Base-by-base conservation (phyloP, 2,113 vertebrate genomes). In the Eidolon helvum region DNA sequence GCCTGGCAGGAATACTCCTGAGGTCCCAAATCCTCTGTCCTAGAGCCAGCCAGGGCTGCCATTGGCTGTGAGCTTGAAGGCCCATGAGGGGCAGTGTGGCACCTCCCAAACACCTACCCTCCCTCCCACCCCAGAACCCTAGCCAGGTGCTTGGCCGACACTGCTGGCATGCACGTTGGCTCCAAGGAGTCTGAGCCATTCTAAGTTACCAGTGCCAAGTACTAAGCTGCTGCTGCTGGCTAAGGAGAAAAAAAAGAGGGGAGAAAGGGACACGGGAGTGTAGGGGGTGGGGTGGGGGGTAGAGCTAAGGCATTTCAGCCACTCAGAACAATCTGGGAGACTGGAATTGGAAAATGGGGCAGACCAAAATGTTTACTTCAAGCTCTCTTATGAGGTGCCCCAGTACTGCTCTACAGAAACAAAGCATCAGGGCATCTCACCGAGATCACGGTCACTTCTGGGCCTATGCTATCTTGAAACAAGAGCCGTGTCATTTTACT, bases 151-250 rank as follows among this genome's bases (percentile, higher is more conserved):
- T 86, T 55, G n/a, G 87, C 24, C 2, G 40, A 66, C 4, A 22
- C 75, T 75, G 87, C 86, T 69, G 65, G 84, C 26, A 5, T 10
- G 69, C 71, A 95, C 92, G 86, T 71, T 89, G 98, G 97, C 95
- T 97, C 98, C 98, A 91, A 40, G 33, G 83, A 97, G 97, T 97
- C 97, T 97, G 91, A 96, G 95, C 90, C 91, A 19, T 50, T 90
- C 35, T 78, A 86, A 71, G 82, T 88, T 40, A 72, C 85, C 0
- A 2, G 66, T 93, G 97, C 87, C 96, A 96, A 95, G 77, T 28
- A 26, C n/a, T 91, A 74, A 96, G 91, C 90, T 78, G 71, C 66
- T 91, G 91, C 50, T 0, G 0, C 19, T 63, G 82, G 96, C 89
- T 87, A 79, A 72, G 53, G 21, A 71, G 5, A 11, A 72, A 7